Evolutionary conservation across 1,140 invertebrate species (phyloP), one percentile per base, ranked within the genome.

Genomic region (Rhynchophorus ferrugineus): DNA sequence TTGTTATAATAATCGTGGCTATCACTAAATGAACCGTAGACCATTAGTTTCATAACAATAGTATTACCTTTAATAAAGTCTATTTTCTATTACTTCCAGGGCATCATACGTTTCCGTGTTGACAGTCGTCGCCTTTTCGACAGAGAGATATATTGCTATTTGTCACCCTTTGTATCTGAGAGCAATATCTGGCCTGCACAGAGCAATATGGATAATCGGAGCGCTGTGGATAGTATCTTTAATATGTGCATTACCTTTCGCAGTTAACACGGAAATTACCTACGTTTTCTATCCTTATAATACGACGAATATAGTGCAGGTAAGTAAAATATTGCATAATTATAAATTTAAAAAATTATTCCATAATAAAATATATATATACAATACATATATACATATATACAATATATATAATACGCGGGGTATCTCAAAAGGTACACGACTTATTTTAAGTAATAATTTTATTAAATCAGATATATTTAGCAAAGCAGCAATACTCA

Each of bases 61-160:
- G n/a, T n/a, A n/a, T n/a, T n/a, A n/a, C n/a, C n/a, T n/a, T n/a
- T n/a, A n/a, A n/a, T n/a, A n/a, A n/a, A n/a, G n/a, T n/a, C n/a
- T n/a, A n/a, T 45, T 9, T 14, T 17, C 16, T 2, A 38, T 51
- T 42, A 22, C 49, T 70, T 73, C 38, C 71, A 87, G 84, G 64
- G 88, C 88, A 0, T 88, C 88, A 1, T 92, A 92, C 66, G 88
- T 89, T 0, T 93, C 91, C 0, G 88, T 95, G 1, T 73, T 95
- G 60, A 92, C 89, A 17, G 95, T 96, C 56, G 87, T 91, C 11
- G 85, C 86, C 16, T 92, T 92, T 70, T 89, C 87, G 0, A 81
- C 83, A 62, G 87, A 91, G 69, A 76, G 91, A 35, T 96, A 95
- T 72, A 68, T 95, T 20, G 92, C 92, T 11, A 95, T 97, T 59